These are phyloP conservation scores for Plodia interpunctella DNA, from an alignment of 1,140 invertebrate genomes.

Conservation along the genomic window DNA sequence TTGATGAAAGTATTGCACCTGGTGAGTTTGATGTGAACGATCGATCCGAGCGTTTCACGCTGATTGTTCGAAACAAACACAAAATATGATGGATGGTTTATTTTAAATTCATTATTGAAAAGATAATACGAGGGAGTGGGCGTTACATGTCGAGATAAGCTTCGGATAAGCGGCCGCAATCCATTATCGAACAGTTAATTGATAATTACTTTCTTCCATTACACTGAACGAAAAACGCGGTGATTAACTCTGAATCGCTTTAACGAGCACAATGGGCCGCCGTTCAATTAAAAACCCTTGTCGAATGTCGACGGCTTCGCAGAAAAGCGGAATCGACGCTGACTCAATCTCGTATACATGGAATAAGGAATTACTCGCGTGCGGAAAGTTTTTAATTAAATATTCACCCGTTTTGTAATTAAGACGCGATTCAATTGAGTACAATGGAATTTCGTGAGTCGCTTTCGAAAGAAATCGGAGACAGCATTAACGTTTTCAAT, in stretches of 20 bases:
- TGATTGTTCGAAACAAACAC: conserved; percentile 2
- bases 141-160: conserved; percentile 61
- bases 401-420: conserved; percentile 74
- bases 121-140: conserved; percentile 44
- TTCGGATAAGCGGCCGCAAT: conserved; percentile 64
- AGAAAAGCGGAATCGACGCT: conserved; percentile 62
- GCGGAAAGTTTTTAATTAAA: conserved; percentile 75
- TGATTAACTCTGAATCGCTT: conserved; percentile 73
- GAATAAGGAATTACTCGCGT: conserved; percentile 73
- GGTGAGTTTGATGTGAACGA: background rate
- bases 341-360: conserved; percentile 74
- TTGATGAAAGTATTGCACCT: background rate
- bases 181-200: conserved; percentile 73
- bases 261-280: conserved; percentile 70
- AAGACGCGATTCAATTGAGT: conserved; percentile 66
- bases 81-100: conserved; percentile 43
- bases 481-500: conserved; percentile 38
- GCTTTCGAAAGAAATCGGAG: conserved; percentile 53
- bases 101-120: conserved; percentile 52
- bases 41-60: background rate
- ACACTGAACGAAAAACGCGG: conserved; percentile 67
- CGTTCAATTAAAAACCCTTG: conserved; percentile 74
- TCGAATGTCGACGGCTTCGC: conserved; percentile 65
- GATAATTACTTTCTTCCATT: conserved; percentile 76
- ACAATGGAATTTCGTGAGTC: conserved; percentile 53